A percentile compares a stretch with the other conserved stretches of the same genome.
Evolutionary conservation across 1,140 invertebrate species (phyloP).

Genomic region (Probaryconus sp.): DNA sequence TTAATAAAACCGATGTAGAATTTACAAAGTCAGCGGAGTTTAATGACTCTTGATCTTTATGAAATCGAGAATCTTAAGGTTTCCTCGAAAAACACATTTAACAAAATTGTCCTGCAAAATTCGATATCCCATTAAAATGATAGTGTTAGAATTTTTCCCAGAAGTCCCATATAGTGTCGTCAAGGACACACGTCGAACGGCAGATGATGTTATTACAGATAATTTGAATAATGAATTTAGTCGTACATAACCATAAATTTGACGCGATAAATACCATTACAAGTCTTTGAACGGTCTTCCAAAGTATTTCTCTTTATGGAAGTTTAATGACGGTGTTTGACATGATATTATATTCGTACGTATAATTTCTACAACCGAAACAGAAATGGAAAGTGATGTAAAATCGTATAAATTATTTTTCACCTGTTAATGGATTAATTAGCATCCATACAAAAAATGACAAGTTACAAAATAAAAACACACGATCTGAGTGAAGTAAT

Average conservation of each 20-base stretch:
- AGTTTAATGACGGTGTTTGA: too few relatives aligned
- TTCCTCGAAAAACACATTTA: too few relatives aligned
- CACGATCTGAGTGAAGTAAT: too few relatives aligned
- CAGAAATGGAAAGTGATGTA: slow-evolving; percentile 32
- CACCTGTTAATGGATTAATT: slow-evolving; percentile 15
- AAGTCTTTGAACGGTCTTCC: background rate
- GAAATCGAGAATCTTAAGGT: too few relatives aligned
- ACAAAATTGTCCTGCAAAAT: too few relatives aligned
- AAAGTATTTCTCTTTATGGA: background rate
- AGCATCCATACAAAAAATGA: slow-evolving; percentile 1
- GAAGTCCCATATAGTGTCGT: slow-evolving; percentile 10
- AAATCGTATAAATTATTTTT: slow-evolving; percentile 30
- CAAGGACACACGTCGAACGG: too few relatives aligned
- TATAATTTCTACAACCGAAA: slow-evolving; percentile 20
- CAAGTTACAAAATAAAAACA: too few relatives aligned
- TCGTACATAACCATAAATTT: background rate
- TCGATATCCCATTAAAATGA: too few relatives aligned
- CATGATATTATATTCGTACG: too few relatives aligned
- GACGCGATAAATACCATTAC: background rate
- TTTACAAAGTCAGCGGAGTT: too few relatives aligned
- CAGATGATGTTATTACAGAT: background rate
- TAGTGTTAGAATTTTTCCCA: slow-evolving; percentile 5
- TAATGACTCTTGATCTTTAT: too few relatives aligned
- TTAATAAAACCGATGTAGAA: too few relatives aligned
- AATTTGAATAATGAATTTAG: background rate